Conservation (phyloP, 2,113 vertebrate genomes). For the Forbesichthys papilliferus region DNA sequence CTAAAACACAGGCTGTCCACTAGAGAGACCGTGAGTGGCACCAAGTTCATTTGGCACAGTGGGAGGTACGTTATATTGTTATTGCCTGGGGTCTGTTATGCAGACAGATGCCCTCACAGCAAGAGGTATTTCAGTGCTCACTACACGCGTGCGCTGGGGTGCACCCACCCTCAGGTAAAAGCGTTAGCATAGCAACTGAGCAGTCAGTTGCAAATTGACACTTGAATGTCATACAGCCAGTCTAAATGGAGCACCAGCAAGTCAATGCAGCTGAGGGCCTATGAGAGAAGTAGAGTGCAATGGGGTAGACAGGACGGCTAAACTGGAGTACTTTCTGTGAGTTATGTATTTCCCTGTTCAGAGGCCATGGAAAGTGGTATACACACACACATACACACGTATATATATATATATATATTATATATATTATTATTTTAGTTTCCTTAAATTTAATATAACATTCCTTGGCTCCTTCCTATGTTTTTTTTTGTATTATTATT, state of each 20-base stretch:
- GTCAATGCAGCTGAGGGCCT: background rate
- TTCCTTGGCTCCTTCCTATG: too few relatives aligned
- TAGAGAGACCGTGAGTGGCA: conserved; percentile 42
- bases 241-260: background rate
- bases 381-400: too few relatives aligned
- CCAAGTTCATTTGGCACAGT: conserved; percentile 55
- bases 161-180: conserved; percentile 10
- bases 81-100: conserved; percentile 68
- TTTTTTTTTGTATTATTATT: too few relatives aligned
- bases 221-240: background rate
- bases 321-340: too few relatives aligned
- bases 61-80: conserved; percentile 43
- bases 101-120: conserved; percentile 72
- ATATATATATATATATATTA: too few relatives aligned
- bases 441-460: too few relatives aligned
- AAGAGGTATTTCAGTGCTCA: conserved; percentile 46
- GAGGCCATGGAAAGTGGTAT: too few relatives aligned
- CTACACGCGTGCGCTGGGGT: conserved; percentile 20
- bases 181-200: conserved; percentile 26
- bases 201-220: conserved; percentile 13
- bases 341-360: too few relatives aligned
- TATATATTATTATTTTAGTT: too few relatives aligned
- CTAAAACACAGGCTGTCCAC: conserved; percentile 58
- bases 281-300: background rate
- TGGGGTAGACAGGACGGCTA: too few relatives aligned